Evolutionary conservation across 2,888 invertebrate species (phyloP), one percentile per base, ranked within the genome.

Genomic region (Tortricodes alternella): DNA sequence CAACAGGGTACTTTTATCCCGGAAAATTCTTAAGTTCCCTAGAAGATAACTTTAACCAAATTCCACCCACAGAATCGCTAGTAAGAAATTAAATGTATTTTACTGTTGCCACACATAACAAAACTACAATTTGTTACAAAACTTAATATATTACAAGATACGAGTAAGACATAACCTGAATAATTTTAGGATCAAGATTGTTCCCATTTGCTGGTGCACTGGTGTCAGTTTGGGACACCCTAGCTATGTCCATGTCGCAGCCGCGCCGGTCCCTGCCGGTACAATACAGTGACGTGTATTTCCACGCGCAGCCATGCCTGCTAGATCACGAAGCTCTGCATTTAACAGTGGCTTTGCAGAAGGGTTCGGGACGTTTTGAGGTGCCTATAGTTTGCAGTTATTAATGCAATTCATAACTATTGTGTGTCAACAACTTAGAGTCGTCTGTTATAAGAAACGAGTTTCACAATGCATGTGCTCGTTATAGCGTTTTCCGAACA

Each of bases 161-260:
- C 4, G 27, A 7, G 4, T 19, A n/a, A n/a, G n/a, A n/a, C n/a
- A 5, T 29, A 29, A 27, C 9, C n/a, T n/a, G n/a, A n/a, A 29
- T 29, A n/a, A 3, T 46, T 53, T 3, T 52, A 74, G 93, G 92
- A 2, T 86, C 94, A 51, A 92, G 93, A 57, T 74, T 94, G 7
- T 92, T 94, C 60, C 96, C 96, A 13, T 95, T 95, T 3, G 95
- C 95, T 0, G 94, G 93, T 37, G 94, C 94, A 68, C 79, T 96
- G 66, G 72, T 82, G 24, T 75, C 92, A 15, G 93, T 92, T 4
- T 94, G 94, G 94, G 92, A 93, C 67, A 92, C 93, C 0, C 68
- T 94, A 18, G 92, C 92, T 0, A 75, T 92, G 57, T 86, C 92
- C 77, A 5, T 53, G 46, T 92, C 91, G 3, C 86, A 90, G 18